Evolutionary conservation across 2,797 vertebrate genomes (phyloP).

Genomic region (Cyclura pinguis): DNA sequence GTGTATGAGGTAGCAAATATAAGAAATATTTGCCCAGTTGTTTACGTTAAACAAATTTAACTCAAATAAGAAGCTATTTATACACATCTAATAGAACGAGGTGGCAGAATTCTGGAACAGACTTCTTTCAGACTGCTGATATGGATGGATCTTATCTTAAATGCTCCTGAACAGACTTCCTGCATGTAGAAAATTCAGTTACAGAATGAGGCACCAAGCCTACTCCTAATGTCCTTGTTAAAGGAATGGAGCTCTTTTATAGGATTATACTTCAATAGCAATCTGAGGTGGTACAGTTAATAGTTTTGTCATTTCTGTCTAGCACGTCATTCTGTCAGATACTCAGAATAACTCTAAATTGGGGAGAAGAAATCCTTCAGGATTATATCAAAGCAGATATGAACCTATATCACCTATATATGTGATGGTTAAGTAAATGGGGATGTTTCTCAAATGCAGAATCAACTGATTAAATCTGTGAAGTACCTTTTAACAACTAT

Average conservation of each 20-base stretch:
- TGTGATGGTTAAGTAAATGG: neutral
- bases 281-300: neutral
- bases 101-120: neutral
- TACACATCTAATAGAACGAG: neutral
- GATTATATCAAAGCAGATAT: neutral
- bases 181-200: neutral
- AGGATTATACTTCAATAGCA: neutral
- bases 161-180: neutral
- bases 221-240: neutral
- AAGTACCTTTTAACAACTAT: neutral
- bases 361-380: neutral
- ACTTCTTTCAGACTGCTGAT: neutral
- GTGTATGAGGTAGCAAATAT: neutral
- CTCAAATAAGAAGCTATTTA: neutral
- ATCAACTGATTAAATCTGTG: neutral
- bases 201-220: neutral
- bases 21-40: neutral
- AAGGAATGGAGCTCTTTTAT: neutral
- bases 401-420: neutral
- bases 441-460: constrained; percentile 9
- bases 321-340: neutral
- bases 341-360: neutral
- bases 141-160: neutral
- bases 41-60: neutral
- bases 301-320: neutral